A percentile compares a stretch with the other conserved stretches of the same genome.
These are phyloP conservation scores for Rhadinocentrus ornatus DNA, from an alignment of 2,797 vertebrate genomes.

Conservation along the genomic window DNA sequence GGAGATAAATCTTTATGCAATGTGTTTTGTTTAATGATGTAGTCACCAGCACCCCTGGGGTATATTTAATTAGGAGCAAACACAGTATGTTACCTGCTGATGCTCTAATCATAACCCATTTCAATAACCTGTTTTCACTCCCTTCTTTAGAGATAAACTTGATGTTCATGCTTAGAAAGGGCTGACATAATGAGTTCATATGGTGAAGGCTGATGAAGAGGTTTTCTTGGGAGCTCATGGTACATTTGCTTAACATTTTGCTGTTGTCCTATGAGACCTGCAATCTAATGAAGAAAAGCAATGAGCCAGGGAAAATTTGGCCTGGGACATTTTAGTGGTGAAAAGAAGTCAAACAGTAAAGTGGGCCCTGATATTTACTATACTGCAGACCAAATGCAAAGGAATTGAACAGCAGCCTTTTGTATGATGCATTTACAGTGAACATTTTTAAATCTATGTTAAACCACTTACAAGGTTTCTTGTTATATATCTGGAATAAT, in stretches of 20 bases:
- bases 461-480: background rate
- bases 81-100: background rate
- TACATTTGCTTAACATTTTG: constrained; percentile 31
- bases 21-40: background rate
- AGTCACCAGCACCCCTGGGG: background rate
- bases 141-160: background rate
- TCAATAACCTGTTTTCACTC: background rate
- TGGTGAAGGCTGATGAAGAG: constrained; percentile 15
- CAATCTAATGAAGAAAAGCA: constrained; percentile 6
- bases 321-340: constrained; percentile 17
- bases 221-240: constrained; percentile 7
- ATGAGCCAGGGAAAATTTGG: constrained; percentile 13
- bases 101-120: background rate
- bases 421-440: background rate
- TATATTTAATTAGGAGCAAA: background rate
- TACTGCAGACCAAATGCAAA: constrained; percentile 32
- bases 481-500: constrained; percentile 2
- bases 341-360: constrained; percentile 34
- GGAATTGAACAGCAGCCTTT: background rate
- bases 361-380: constrained; percentile 39
- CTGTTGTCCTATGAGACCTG: constrained; percentile 21
- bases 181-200: background rate
- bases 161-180: background rate
- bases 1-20: background rate
- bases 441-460: constrained; percentile 6